Conservation (phyloP, 2,888 invertebrate genomes). For the Loripinus fragilis region DNA sequence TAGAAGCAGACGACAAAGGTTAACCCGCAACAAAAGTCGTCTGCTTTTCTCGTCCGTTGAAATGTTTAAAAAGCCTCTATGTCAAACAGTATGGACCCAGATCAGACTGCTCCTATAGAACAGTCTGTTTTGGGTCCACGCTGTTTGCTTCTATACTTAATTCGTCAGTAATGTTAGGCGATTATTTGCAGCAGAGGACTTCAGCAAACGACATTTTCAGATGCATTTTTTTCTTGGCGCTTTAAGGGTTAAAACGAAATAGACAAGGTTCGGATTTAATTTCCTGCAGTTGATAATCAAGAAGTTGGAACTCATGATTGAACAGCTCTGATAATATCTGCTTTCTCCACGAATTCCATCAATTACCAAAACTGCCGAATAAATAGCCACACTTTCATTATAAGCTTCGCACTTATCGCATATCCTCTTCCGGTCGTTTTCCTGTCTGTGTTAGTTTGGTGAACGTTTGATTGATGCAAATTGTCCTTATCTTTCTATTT, state of each 20-base stretch:
- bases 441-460: not conserved
- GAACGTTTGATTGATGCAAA: conserved; percentile 17
- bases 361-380: not conserved
- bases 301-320: not conserved
- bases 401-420: not conserved
- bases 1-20: no score
- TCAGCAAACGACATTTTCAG: no score
- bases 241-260: not conserved
- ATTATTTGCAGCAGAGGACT: no score
- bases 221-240: no score
- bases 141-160: no score
- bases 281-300: not conserved
- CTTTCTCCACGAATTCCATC: not conserved
- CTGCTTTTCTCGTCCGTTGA: no score
- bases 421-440: conserved; percentile 7
- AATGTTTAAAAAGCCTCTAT: no score
- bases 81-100: no score
- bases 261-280: not conserved
- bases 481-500: not conserved
- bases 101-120: no score
- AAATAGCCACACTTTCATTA: conserved; percentile 6
- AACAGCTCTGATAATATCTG: not conserved
- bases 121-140: no score
- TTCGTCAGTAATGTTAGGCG: no score
- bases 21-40: no score